phyloP scores from a whole-genome alignment of 2,888 invertebrate genomes.

The Phalangium opilio region DNA sequence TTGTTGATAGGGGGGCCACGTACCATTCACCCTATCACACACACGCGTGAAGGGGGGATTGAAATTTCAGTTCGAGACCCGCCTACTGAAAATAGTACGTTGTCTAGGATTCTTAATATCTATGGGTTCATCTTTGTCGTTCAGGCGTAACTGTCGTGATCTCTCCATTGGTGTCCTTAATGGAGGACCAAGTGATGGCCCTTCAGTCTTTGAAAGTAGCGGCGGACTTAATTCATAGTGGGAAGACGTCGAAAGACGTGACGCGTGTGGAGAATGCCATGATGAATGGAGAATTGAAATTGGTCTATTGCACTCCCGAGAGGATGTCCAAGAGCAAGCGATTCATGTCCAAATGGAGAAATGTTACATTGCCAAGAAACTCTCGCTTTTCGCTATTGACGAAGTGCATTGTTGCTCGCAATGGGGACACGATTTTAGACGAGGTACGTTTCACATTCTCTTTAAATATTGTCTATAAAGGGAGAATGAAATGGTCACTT shows the following conservation, averaged over 20 bases:
- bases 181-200: conserved; percentile 73
- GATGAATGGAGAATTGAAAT: conserved; percentile 44
- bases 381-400: conserved; percentile 75
- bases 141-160: conserved; percentile 60
- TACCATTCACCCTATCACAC: too few relatives aligned
- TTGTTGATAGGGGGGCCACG: too few relatives aligned
- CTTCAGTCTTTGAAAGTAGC: conserved; percentile 41
- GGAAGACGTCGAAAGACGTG: conserved; percentile 45
- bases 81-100: too few relatives aligned
- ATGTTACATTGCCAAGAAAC: conserved; percentile 48
- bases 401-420: conserved; percentile 87
- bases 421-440: conserved; percentile 90
- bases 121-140: too few relatives aligned
- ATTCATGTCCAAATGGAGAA: conserved; percentile 76
- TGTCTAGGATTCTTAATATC: too few relatives aligned
- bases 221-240: conserved; percentile 52
- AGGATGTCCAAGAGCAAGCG: conserved; percentile 68
- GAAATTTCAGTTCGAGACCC: too few relatives aligned
- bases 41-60: too few relatives aligned
- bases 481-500: too few relatives aligned
- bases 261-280: conserved; percentile 35
- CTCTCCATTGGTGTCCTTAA: conserved; percentile 75
- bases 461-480: too few relatives aligned
- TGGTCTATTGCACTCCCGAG: conserved; percentile 84
- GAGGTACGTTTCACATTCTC: too few relatives aligned